Conservation (phyloP, 92 coral and sea anemone genomes). For the Umimayanthus kanabou region DNA sequence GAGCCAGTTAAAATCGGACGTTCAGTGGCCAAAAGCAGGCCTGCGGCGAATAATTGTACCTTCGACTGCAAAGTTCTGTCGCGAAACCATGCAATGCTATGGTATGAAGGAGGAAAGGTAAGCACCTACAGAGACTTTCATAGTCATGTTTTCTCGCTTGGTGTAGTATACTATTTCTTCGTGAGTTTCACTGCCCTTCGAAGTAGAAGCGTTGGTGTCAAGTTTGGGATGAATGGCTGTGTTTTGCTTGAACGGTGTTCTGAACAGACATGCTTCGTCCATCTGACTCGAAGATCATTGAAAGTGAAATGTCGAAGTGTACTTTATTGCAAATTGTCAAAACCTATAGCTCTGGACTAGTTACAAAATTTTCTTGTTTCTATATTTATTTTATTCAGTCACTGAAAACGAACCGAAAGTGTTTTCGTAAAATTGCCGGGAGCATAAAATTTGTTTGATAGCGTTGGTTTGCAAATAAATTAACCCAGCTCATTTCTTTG, state of each 20-base stretch:
- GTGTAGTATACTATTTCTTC: not conserved
- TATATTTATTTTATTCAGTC: constrained; percentile 17
- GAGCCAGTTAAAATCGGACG: constrained; percentile 95
- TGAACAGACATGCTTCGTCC: constrained; percentile 9
- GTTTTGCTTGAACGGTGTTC: constrained; percentile 15
- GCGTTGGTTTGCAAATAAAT: not conserved
- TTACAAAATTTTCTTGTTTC: constrained; percentile 7
- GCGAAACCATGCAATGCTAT: constrained; percentile 98
- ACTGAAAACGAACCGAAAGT: too few relatives aligned
- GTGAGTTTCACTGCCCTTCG: not conserved
- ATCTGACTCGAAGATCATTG: constrained; percentile 38
- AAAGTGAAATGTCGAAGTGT: constrained; percentile 6
- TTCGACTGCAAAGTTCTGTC: constrained; percentile 98
- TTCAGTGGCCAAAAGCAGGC: constrained; percentile 97
- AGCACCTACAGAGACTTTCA: not conserved
- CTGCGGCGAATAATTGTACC: constrained; percentile 88
- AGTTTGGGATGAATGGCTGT: not conserved
- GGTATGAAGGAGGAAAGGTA: constrained; percentile 98
- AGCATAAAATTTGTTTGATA: constrained; percentile 12
- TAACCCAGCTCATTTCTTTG: not conserved
- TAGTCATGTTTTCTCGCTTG: not conserved
- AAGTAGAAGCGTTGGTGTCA: not conserved
- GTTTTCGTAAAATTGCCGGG: constrained; percentile 34
- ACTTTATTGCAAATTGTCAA: constrained; percentile 5
- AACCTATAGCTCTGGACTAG: not conserved